A percentile compares a stretch with the other conserved stretches of the same genome.
phyloP scores from a whole-genome alignment of 92 coral and sea anemone species.

The Metridium senile region DNA sequence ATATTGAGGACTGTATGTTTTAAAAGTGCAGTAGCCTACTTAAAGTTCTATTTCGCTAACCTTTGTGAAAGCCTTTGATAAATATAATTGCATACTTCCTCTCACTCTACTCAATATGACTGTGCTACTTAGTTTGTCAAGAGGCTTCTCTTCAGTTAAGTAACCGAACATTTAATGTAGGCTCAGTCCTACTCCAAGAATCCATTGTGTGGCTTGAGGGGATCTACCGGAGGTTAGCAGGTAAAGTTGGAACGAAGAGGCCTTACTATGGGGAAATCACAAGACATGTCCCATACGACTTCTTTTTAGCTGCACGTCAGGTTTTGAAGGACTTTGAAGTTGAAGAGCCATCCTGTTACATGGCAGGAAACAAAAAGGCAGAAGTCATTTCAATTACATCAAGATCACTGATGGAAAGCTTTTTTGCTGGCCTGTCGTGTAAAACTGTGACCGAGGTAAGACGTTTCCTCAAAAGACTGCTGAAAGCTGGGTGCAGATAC shows the following conservation, averaged over 20 bases:
- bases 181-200: slow-evolving; percentile 32
- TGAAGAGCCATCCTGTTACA: slow-evolving; percentile 44
- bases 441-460: slow-evolving; percentile 24
- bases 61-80: too few species aligned
- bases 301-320: slow-evolving; percentile 30
- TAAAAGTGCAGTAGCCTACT: too few species aligned
- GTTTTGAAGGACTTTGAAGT: slow-evolving; percentile 42
- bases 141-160: slow-evolving; percentile 8
- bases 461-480: slow-evolving; percentile 9
- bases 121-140: background rate
- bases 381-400: slow-evolving; percentile 67
- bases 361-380: slow-evolving; percentile 55
- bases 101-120: background rate
- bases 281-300: slow-evolving; percentile 52
- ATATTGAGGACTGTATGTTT: too few species aligned
- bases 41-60: too few species aligned
- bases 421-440: slow-evolving; percentile 51
- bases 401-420: slow-evolving; percentile 38
- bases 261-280: slow-evolving; percentile 54
- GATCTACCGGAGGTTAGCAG: slow-evolving; percentile 40
- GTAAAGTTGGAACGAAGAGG: slow-evolving; percentile 37
- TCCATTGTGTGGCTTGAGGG: slow-evolving; percentile 43
- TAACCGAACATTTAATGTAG: slow-evolving; percentile 23
- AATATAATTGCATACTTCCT: too few species aligned
- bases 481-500: slow-evolving; percentile 22